Percentiles rank a stretch among this genome's conserved stretches.
Evolutionary conservation across 2,888 invertebrate genomes (phyloP).

Genomic region (Geotrupes spiniger): DNA sequence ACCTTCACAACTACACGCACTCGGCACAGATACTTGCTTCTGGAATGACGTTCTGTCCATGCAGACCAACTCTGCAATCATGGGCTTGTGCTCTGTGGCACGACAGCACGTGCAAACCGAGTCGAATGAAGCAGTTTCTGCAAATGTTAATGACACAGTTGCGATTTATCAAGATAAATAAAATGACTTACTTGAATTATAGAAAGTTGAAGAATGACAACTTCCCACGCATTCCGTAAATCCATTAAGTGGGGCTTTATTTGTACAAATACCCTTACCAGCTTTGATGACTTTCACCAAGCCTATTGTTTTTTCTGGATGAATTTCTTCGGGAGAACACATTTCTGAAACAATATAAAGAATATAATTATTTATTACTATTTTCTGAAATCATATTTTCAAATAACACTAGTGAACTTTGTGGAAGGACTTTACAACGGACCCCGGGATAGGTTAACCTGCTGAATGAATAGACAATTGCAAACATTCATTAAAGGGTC

Average conservation of each 20-base stretch:
- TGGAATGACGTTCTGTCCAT: constrained; percentile 41
- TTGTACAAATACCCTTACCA: constrained; percentile 63
- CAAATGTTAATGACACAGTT: constrained; percentile 24
- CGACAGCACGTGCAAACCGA: constrained; percentile 57
- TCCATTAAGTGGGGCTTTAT: constrained; percentile 57
- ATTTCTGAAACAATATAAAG: constrained; percentile 48
- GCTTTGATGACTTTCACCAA: constrained; percentile 53
- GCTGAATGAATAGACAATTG: too few species aligned
- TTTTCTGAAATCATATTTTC: too few species aligned
- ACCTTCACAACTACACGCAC: constrained; percentile 43
- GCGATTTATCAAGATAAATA: constrained; percentile 7
- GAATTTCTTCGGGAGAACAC: constrained; percentile 57
- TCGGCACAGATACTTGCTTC: constrained; percentile 45
- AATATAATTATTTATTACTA: too few species aligned
- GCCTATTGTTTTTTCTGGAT: constrained; percentile 56
- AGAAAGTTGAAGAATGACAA: constrained; percentile 69
- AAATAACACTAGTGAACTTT: too few species aligned
- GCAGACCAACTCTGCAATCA: constrained; percentile 44
- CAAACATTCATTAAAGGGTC: too few species aligned
- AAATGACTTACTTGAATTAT: constrained; percentile 60
- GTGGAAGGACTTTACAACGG: too few species aligned
- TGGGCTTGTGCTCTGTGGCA: constrained; percentile 36
- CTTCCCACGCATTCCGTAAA: constrained; percentile 70
- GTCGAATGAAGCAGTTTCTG: constrained; percentile 58
- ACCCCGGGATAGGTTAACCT: too few species aligned